Evolutionary conservation across 2,797 vertebrate species (phyloP), one percentile per base, ranked within the genome.

Genomic region (Spatula versicolor): DNA sequence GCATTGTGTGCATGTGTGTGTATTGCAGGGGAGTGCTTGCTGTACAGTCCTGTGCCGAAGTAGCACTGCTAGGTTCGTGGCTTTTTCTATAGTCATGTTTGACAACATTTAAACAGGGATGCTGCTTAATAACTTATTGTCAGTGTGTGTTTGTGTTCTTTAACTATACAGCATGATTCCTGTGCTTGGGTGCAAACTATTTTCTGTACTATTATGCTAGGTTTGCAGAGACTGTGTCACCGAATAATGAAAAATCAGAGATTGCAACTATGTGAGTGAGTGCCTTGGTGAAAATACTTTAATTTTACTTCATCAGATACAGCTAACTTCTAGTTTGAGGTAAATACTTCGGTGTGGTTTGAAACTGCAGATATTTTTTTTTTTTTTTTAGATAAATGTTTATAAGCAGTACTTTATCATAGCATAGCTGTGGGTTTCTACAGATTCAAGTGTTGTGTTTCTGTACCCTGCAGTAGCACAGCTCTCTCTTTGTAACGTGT

Each of bases 21-120:
- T 67, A 25, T 89, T 95, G 96, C 96, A 96, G 94, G 81, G 97
- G 7, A 88, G 83, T 1, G 73, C 82, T 88, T 7, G 92, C 92
- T 74, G 6, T 8, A 0, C 5, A 26, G 94, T 97, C 92, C 96
- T 71, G 93, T 35, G 88, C 92, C 89, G 84, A 77, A 94, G 93
- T 77, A 43, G 84, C 41, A 5, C 93, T 79, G 84, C 35, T 95
- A 3, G 67, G 41, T 78, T 52, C 43, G 75, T 62, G 64, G 92
- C 63, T 92, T 85, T 89, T 28, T 72, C 94, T 80, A 1, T n/a
- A 45, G 58, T 77, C 77, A 3, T 25, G 41, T 79, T 72, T 33
- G 72, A 30, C 55, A 11, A 46, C 3, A 55, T 63, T 71, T 73
- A 62, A 75, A 12, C 62, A 69, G 87, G 43, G 74, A 68, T 11